phyloP scores from a whole-genome alignment of 30 jellyfish, hydroid and myxozoan species.

The Aurelia aurita region DNA sequence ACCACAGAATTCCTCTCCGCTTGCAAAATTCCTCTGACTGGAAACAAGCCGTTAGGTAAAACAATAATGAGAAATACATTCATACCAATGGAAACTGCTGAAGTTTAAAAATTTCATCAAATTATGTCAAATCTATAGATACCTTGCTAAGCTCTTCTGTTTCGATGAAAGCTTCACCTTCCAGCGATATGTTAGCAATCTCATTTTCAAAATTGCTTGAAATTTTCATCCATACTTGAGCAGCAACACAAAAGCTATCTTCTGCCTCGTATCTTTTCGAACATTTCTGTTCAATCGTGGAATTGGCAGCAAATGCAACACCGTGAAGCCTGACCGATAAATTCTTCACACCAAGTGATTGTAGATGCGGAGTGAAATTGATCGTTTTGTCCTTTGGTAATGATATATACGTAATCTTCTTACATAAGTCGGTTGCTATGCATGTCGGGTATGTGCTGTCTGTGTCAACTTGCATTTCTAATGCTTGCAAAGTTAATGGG shows the following conservation, averaged over 20 bases:
- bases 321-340: conserved; percentile 32
- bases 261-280: background rate
- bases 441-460: conserved; percentile 60
- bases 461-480: background rate
- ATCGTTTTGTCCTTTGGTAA: conserved; percentile 61
- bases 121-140: background rate
- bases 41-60: too few species aligned
- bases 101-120: background rate
- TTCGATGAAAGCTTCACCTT: conserved; percentile 27
- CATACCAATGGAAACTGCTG: too few species aligned
- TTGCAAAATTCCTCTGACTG: too few species aligned
- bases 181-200: background rate
- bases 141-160: conserved; percentile 14
- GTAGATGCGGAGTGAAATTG: conserved; percentile 22
- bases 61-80: too few species aligned
- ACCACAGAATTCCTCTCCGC: too few species aligned
- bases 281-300: conserved; percentile 14
- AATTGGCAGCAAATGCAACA: conserved; percentile 26
- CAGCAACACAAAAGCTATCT: conserved; percentile 19
- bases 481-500: conserved; percentile 39
- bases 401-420: conserved; percentile 34
- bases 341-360: conserved; percentile 18
- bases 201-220: background rate
- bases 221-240: conserved; percentile 32
- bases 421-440: conserved; percentile 56